These are phyloP conservation scores for Barypeithes pellucidus DNA, from an alignment of 2,888 invertebrate species.

Conservation along the genomic window DNA sequence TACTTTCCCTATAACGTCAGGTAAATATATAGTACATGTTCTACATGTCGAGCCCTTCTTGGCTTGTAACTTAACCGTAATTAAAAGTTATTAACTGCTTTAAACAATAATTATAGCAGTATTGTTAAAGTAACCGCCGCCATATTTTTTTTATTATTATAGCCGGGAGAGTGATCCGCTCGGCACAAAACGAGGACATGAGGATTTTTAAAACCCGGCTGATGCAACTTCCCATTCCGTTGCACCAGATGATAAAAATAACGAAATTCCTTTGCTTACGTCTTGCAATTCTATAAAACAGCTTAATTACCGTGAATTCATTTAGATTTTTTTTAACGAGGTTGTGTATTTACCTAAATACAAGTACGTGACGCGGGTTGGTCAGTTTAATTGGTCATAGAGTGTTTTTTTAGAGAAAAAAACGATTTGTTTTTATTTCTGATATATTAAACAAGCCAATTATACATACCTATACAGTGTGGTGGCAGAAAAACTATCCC, in stretches of 20 bases:
- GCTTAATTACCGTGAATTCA: slow-evolving; percentile 37
- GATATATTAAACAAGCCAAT: too few relatives aligned
- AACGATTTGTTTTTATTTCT: too few relatives aligned
- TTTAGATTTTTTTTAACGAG: slow-evolving; percentile 31
- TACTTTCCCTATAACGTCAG: too few relatives aligned
- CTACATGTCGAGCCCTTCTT: background rate
- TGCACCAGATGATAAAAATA: slow-evolving; percentile 49
- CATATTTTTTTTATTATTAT: slow-evolving; percentile 30
- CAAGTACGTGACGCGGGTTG: background rate
- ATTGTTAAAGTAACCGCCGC: slow-evolving; percentile 27
- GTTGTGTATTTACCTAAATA: slow-evolving; percentile 30
- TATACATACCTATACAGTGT: background rate
- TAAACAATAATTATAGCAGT: slow-evolving; percentile 27
- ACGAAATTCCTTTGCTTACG: slow-evolving; percentile 39
- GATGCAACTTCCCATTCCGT: slow-evolving; percentile 43
- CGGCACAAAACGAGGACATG: slow-evolving; percentile 44
- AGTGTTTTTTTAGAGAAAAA: too few relatives aligned
- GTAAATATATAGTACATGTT: too few relatives aligned
- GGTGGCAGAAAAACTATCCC: background rate
- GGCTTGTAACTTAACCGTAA: background rate
- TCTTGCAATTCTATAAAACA: slow-evolving; percentile 16
- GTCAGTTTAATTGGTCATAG: too few relatives aligned
- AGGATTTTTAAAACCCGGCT: slow-evolving; percentile 48
- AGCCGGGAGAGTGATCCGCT: slow-evolving; percentile 34
- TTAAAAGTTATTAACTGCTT: slow-evolving; percentile 35